Base-by-base conservation (phyloP, 1,140 invertebrate genomes). In the Acromyrmex charruanus region DNA sequence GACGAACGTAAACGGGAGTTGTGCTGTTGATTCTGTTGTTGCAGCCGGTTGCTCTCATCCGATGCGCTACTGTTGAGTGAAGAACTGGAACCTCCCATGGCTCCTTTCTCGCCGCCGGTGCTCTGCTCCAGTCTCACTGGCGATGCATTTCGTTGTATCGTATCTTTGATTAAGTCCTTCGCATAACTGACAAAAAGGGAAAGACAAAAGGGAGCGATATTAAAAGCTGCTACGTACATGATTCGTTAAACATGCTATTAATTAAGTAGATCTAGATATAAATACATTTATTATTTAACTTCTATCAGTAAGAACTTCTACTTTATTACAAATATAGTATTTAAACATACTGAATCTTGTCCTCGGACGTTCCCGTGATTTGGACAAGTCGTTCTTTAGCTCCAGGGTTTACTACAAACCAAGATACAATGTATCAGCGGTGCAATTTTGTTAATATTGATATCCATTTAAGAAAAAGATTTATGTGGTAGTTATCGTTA, bases 341-440 rank as follows among this genome's bases (percentile, higher is more conserved):
- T 72, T 12, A 58, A 74, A 93, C 97, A 97, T 95, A 99, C 98
- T 97, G 97, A 89, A 99, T 98, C 95, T 98, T 98, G 93, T 98
- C 98, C 96, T 98, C 98, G 92, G 97, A 98, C 44, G 98, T 98
- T 88, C 98, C 98, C 71, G 98, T 99, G 88, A 99, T 99, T 95
- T 99, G 98, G 88, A 99, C 98, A 93, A 99, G 96, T 93, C 98
- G 96, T 96, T 99, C 98, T 96, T 98, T 98, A 49, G 98, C 98
- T 92, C 98, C 98, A 92, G 98, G 98, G 95, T 97, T 98, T 74
- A 99, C 98, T 99, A 96, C 49, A 97, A 97, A 93, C 88, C 69
- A 72, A 86, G 44, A 44, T 75, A 69, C 21, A 80, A 16, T 28
- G 53, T 77, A 74, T 91, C 44, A 80, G 55, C 18, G 39, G 44